A percentile compares a stretch with the other conserved stretches of the same genome.
These are phyloP conservation scores for Drosophila tripunctata DNA, from an alignment of 2,888 invertebrate species.

Conservation along the genomic window DNA sequence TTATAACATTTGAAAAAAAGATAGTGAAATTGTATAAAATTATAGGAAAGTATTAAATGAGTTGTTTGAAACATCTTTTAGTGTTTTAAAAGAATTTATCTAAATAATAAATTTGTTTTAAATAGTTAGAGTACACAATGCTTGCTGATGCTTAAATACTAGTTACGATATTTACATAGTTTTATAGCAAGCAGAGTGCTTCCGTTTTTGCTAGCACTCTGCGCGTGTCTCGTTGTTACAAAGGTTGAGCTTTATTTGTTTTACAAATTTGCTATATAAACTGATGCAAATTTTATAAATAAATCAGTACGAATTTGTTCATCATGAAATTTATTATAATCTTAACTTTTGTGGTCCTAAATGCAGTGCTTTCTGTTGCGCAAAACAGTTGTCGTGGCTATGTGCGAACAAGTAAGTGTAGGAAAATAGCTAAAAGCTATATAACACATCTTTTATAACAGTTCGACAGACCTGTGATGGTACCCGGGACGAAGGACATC, in stretches of 20 bases:
- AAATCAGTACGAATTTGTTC: background rate
- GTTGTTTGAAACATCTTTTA: too few relatives aligned
- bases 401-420: slow-evolving; percentile 7
- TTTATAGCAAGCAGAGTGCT: too few relatives aligned
- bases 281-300: background rate
- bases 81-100: too few relatives aligned
- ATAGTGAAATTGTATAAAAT: too few relatives aligned
- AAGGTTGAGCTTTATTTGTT: background rate
- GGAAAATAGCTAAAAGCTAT: background rate
- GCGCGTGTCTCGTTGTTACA: too few relatives aligned
- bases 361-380: background rate
- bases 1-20: background rate
- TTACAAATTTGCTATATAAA: slow-evolving; percentile 1
- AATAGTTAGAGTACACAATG: too few relatives aligned
- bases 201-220: too few relatives aligned
- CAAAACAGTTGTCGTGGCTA: slow-evolving; percentile 20
- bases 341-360: background rate
- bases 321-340: slow-evolving; percentile 4
- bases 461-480: slow-evolving; percentile 3
- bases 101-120: too few relatives aligned
- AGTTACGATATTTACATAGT: too few relatives aligned
- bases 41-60: too few relatives aligned
- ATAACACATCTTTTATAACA: background rate
- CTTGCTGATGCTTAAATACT: too few relatives aligned
- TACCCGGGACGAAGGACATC: background rate